Percentiles rank a stretch among this genome's conserved stretches.
Conservation (phyloP, 1,140 invertebrate genomes). For the Euschistus heros region DNA sequence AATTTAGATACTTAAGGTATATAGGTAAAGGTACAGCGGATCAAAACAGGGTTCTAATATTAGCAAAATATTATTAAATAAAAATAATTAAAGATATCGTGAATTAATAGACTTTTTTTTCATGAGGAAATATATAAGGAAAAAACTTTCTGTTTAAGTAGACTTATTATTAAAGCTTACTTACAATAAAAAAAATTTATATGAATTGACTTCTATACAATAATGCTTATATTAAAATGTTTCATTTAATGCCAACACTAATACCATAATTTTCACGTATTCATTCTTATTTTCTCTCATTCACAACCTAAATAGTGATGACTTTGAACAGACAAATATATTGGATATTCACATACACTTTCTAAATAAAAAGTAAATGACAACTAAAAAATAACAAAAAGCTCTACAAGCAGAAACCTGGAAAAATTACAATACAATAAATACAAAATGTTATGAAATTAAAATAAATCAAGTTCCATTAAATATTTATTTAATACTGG, state of each 20-base stretch:
- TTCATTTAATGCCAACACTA: neutral
- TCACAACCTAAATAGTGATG: neutral
- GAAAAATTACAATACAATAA: neutral
- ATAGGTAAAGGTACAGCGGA: too few relatives aligned
- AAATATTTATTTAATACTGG: too few relatives aligned
- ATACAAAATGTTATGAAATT: neutral
- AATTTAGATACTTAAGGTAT: too few relatives aligned
- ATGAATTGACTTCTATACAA: conserved; percentile 5
- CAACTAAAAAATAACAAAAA: conserved; percentile 1
- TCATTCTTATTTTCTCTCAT: conserved; percentile 1
- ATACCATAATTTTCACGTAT: neutral
- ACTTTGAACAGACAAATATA: neutral
- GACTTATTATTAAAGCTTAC: conserved; percentile 8
- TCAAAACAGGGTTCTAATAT: too few relatives aligned
- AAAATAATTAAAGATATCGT: too few relatives aligned
- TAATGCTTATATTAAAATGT: neutral
- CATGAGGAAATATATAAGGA: too few relatives aligned
- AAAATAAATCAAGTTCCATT: too few relatives aligned
- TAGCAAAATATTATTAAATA: too few relatives aligned
- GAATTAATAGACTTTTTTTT: too few relatives aligned
- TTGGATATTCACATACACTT: neutral
- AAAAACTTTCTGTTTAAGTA: neutral
- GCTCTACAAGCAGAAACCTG: neutral
- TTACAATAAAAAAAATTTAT: conserved; percentile 3
- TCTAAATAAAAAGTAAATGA: neutral